Evolutionary conservation across 35 echinoderm and acorn worm species (phyloP).

Genomic region (Ophioderma brevispina): DNA sequence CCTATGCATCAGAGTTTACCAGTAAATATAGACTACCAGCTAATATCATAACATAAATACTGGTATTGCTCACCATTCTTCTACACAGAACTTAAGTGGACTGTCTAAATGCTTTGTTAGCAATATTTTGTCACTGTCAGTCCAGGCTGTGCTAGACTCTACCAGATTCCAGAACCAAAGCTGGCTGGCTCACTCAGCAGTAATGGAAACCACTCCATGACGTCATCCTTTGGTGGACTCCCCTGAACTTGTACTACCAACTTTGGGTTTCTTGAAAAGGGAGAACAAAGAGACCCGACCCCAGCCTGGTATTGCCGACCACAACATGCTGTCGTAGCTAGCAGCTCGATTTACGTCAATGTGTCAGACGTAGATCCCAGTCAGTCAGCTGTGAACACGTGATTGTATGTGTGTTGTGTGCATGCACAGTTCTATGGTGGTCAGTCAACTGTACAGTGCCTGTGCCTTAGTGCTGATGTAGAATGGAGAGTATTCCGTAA

Average conservation of each 20-base stretch:
- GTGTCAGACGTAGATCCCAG: neutral
- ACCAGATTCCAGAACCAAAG: neutral
- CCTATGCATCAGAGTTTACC: too few relatives aligned
- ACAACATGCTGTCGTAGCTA: neutral
- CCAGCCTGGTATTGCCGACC: neutral
- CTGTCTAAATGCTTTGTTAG: neutral
- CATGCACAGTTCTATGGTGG: neutral
- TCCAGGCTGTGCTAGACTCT: neutral
- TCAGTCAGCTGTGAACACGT: neutral
- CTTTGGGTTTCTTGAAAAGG: neutral
- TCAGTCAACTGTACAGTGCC: neutral
- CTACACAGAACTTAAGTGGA: too few relatives aligned
- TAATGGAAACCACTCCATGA: neutral
- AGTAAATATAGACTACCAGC: too few relatives aligned
- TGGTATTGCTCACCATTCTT: too few relatives aligned
- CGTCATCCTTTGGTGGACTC: neutral
- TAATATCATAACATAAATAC: too few relatives aligned
- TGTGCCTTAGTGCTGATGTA: neutral
- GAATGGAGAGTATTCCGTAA: neutral
- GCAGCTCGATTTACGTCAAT: conserved; percentile 1
- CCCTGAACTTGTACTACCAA: neutral
- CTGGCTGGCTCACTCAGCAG: neutral
- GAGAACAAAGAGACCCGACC: conserved; percentile 1
- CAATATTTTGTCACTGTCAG: neutral
- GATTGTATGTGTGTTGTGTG: neutral